Conservation (phyloP, 2,888 invertebrate genomes). For the Coelopa pilipes region DNA sequence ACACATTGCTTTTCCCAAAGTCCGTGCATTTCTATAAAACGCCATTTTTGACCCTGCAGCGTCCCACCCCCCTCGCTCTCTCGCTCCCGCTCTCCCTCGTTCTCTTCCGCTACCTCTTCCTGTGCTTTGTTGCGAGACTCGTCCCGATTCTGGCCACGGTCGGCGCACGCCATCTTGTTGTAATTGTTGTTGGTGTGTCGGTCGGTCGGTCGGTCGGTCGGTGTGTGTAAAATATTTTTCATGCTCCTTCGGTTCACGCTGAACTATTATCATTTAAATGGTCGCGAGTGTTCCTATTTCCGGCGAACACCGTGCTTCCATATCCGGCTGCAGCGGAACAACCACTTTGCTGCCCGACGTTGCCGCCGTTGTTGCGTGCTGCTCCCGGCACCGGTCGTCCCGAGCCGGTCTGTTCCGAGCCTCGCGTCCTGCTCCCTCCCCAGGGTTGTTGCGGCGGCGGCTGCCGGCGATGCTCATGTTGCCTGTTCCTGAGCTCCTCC, state of each 20-base stretch:
- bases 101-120: not conserved
- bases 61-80: no score
- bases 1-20: constrained; percentile 13
- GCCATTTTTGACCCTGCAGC: not conserved
- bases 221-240: not conserved
- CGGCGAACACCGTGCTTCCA: constrained; percentile 29
- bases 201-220: not conserved
- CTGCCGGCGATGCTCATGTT: constrained; percentile 8
- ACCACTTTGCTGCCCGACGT: constrained; percentile 18
- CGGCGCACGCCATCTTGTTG: not conserved
- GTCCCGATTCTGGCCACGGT: not conserved
- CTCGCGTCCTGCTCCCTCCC: not conserved
- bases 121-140: not conserved
- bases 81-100: no score
- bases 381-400: not conserved
- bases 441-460: constrained; percentile 11
- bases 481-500: not conserved
- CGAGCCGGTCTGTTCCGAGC: no score
- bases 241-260: constrained; percentile 10
- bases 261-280: constrained; percentile 34
- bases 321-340: constrained; percentile 26
- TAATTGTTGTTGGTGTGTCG: constrained; percentile 8
- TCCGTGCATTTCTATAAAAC: constrained; percentile 3
- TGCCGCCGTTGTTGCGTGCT: constrained; percentile 12
- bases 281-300: constrained; percentile 29